A percentile compares a stretch with the other conserved stretches of the same genome.
These are phyloP conservation scores for Melanaphis sacchari DNA, from an alignment of 1,140 invertebrate genomes.

Conservation along the genomic window DNA sequence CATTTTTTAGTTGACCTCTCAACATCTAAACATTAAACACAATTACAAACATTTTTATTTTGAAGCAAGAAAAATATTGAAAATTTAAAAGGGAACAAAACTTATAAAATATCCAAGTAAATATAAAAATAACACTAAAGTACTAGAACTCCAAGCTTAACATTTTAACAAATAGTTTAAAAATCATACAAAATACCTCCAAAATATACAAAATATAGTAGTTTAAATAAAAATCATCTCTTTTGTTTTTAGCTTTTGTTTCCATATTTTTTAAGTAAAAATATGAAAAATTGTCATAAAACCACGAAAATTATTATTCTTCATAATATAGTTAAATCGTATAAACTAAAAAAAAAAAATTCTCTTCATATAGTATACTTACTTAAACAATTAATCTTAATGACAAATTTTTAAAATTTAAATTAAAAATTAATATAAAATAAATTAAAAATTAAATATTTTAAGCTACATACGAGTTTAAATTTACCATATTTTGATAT, in stretches of 20 bases:
- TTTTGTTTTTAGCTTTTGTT: no score
- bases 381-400: background rate
- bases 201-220: background rate
- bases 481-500: background rate
- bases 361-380: background rate
- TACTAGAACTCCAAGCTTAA: background rate
- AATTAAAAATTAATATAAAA: background rate
- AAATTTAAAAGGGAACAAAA: background rate
- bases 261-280: no score
- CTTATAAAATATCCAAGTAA: background rate
- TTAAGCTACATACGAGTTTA: background rate
- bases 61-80: background rate
- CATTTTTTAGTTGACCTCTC: background rate
- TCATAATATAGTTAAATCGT: background rate
- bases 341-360: background rate
- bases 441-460: background rate
- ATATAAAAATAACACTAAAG: background rate
- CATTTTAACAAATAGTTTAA: background rate
- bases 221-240: background rate
- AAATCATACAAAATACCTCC: background rate
- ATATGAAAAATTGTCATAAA: background rate
- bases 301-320: background rate
- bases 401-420: background rate
- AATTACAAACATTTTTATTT: background rate
- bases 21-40: background rate